Conservation (phyloP, 1,140 invertebrate species). For the Anthonomus grandis region DNA sequence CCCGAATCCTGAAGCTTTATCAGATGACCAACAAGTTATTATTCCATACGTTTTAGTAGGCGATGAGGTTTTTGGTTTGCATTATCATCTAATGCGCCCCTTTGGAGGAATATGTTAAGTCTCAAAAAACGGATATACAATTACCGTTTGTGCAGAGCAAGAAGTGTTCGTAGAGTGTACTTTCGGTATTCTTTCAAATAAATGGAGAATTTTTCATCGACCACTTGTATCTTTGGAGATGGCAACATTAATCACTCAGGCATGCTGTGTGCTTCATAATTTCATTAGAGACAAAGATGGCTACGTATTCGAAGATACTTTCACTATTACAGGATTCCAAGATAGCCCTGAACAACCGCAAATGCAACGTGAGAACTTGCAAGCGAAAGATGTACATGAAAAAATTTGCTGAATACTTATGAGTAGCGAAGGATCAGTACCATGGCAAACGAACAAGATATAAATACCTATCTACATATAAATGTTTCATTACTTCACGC, state of each 20-base stretch:
- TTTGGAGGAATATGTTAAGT: background rate
- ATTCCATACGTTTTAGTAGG: conserved; percentile 27
- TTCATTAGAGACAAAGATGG: too few species aligned
- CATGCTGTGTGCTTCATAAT: too few species aligned
- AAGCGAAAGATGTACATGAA: background rate
- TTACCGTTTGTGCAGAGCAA: conserved; percentile 1
- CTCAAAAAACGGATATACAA: background rate
- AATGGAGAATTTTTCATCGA: background rate
- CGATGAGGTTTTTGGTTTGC: background rate
- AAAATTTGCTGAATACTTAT: background rate
- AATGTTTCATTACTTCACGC: too few species aligned
- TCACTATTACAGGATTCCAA: too few species aligned
- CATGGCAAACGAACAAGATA: too few species aligned
- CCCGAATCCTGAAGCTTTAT: background rate
- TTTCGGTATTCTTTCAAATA: too few species aligned
- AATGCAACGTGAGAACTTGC: too few species aligned
- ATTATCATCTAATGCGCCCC: background rate
- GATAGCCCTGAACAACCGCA: too few species aligned
- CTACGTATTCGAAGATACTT: background rate
- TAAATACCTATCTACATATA: too few species aligned
- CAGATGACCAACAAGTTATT: background rate
- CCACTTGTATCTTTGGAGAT: background rate
- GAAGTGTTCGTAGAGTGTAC: too few species aligned
- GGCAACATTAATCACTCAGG: too few species aligned
- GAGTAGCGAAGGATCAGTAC: background rate